Conservation (phyloP, 1,140 invertebrate genomes). For the Phymastichus coffea region DNA sequence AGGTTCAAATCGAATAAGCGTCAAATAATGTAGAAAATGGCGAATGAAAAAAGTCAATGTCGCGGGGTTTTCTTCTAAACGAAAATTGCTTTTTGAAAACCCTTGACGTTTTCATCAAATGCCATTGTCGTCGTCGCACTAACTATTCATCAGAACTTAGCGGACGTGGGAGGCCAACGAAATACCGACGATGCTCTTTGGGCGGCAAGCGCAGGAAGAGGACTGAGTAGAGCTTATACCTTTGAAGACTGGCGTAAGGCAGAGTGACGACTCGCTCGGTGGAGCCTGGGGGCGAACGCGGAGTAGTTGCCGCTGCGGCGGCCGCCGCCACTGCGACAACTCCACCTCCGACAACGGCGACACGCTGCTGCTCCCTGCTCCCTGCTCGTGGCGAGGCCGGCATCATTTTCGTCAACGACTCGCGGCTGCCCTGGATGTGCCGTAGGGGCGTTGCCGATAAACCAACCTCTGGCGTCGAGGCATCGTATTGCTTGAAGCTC, state of each 20-base stretch:
- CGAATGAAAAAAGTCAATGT: too few relatives aligned
- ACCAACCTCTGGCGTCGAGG: slow-evolving; percentile 47
- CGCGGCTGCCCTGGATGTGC: slow-evolving; percentile 51
- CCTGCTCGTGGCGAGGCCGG: slow-evolving; percentile 49
- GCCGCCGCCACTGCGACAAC: too few relatives aligned
- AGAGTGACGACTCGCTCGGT: slow-evolving; percentile 47
- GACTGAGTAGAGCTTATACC: slow-evolving; percentile 39
- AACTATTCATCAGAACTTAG: too few relatives aligned
- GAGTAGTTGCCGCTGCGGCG: too few relatives aligned
- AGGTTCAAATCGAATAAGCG: background rate
- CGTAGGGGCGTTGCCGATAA: slow-evolving; percentile 43
- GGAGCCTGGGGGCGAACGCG: slow-evolving; percentile 49
- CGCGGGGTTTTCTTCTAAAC: too few relatives aligned
- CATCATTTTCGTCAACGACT: slow-evolving; percentile 49
- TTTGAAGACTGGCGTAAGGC: slow-evolving; percentile 53
- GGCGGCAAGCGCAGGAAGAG: background rate
- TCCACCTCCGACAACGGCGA: too few relatives aligned
- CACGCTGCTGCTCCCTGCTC: slow-evolving; percentile 37
- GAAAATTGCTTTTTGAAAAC: too few relatives aligned
- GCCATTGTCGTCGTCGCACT: too few relatives aligned
- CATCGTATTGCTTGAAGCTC: slow-evolving; percentile 51
- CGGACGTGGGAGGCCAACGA: too few relatives aligned
- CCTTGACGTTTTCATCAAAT: too few relatives aligned
- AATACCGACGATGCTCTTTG: background rate
- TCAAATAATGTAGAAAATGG: too few relatives aligned